Evolutionary conservation across 2,888 invertebrate species (phyloP).

Genomic region (Tridacna gigas): DNA sequence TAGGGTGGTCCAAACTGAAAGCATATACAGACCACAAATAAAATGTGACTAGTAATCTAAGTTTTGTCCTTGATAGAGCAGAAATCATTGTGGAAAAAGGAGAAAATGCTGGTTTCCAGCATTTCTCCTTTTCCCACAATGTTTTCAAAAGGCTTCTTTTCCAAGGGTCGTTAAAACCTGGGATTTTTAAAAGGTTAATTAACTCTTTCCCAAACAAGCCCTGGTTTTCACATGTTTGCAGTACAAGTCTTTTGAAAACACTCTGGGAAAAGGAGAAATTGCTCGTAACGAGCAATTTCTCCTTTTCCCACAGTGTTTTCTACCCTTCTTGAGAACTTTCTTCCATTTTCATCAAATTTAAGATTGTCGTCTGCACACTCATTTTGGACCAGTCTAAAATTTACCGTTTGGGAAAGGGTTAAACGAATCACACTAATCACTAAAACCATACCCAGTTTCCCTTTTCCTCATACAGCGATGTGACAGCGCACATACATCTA

Average conservation of each 20-base stretch:
- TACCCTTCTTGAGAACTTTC: too few relatives aligned
- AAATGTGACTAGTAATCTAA: too few relatives aligned
- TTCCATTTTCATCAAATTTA: too few relatives aligned
- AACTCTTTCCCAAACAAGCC: too few relatives aligned
- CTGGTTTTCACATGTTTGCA: too few relatives aligned
- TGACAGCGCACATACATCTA: constrained; percentile 27
- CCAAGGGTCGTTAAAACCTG: too few relatives aligned
- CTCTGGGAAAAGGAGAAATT: too few relatives aligned
- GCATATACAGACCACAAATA: too few relatives aligned
- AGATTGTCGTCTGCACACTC: background rate
- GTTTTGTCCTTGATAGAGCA: too few relatives aligned
- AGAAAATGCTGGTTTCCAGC: background rate
- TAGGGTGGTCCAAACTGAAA: too few relatives aligned
- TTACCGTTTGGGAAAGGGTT: background rate
- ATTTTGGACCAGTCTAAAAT: background rate
- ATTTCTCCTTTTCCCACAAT: background rate
- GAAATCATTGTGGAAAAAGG: background rate
- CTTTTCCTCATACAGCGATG: constrained; percentile 41
- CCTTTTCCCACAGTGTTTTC: background rate
- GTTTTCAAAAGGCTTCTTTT: background rate
- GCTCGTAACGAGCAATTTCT: background rate
- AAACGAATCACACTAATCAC: background rate
- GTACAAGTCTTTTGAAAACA: too few relatives aligned
- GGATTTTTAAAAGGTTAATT: too few relatives aligned
- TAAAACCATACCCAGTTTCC: constrained; percentile 54